phyloP scores from a whole-genome alignment of 2,888 invertebrate species.

The Drosophila lacicola region DNA sequence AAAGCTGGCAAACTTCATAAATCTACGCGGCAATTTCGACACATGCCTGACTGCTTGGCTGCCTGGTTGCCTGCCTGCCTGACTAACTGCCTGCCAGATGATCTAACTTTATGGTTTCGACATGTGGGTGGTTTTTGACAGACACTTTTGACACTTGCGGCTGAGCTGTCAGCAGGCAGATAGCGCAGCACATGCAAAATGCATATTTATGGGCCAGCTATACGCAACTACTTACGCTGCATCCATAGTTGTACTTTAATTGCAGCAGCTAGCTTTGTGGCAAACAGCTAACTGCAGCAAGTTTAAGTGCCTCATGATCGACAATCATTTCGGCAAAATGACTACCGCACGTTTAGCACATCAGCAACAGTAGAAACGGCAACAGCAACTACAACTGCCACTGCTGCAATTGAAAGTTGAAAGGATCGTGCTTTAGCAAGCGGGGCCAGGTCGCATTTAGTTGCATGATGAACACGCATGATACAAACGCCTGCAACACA shows the following conservation, averaged over 20 bases:
- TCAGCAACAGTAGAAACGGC: constrained; percentile 54
- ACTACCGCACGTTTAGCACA: constrained; percentile 82
- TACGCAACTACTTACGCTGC: constrained; percentile 15
- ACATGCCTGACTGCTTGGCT: constrained; percentile 28
- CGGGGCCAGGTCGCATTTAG: constrained; percentile 35
- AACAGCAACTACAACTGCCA: constrained; percentile 11
- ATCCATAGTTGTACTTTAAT: constrained; percentile 44
- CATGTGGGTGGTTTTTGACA: constrained; percentile 54
- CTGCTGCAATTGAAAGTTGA: constrained; percentile 41
- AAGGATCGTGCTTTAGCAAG: constrained; percentile 60
- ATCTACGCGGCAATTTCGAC: constrained; percentile 59
- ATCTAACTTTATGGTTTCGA: constrained; percentile 42
- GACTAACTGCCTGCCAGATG: constrained; percentile 31
- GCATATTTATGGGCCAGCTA: constrained; percentile 51
- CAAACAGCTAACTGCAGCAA: constrained; percentile 37
- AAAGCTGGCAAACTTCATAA: constrained; percentile 55
- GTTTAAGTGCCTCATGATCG: constrained; percentile 78
- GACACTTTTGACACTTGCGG: constrained; percentile 71
- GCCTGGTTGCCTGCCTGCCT: constrained; percentile 14
- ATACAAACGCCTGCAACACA: constrained; percentile 49
- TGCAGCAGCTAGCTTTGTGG: constrained; percentile 43
- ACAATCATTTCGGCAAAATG: constrained; percentile 82
- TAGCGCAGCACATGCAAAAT: constrained; percentile 37
- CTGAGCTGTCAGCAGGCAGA: constrained; percentile 57
- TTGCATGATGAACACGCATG: constrained; percentile 63